Base-by-base conservation (phyloP, 2,888 invertebrate genomes). In the Apantesis nais region DNA sequence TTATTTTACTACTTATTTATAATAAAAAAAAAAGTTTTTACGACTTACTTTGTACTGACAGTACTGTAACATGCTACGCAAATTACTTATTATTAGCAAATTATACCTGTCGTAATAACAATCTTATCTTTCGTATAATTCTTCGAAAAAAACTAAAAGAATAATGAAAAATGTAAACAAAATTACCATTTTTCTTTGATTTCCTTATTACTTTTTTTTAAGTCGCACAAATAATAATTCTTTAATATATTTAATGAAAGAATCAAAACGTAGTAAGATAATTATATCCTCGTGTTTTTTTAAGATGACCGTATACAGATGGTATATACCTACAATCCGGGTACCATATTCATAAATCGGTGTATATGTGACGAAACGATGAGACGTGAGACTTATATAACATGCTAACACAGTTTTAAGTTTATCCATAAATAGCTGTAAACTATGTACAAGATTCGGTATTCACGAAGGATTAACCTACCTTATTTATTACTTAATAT, bases 371-470 rank as follows among this genome's bases (percentile, higher is more conserved):
- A 52, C 11, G 52, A 48, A 48, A 48, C n/a, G 52, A 11, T 11
- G 9, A 52, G 25, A 25, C 25, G 12, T 25, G 55, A 55, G 4
- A 1, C 25, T 55, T 55, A 25, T 14, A 12, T 55, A 55, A 55
- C 55, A 41, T 44, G 16, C 44, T 14, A 25, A 55, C 55, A 55
- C 25, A 55, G 55, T 25, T 55, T 55, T 25, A 55, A 25, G n/a
- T 55, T 58, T 29, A 58, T 7, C 25, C 16, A 29, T 58, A 16
- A 58, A 60, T 14, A 39, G 16, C 41, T 37, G 58, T 29, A 31
- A 66, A 25, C 16, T 25, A 60, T 66, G 58, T 39, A 58, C 11
- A 12, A 60, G 60, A 66, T 66, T 58, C 41, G 58, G 37, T 60
- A 60, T 66, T 66, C 25, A 29, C 39, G 39, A 25, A 58, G 16